Evolutionary conservation across 2,888 invertebrate genomes (phyloP).

Genomic region (Tridacna crocea): DNA sequence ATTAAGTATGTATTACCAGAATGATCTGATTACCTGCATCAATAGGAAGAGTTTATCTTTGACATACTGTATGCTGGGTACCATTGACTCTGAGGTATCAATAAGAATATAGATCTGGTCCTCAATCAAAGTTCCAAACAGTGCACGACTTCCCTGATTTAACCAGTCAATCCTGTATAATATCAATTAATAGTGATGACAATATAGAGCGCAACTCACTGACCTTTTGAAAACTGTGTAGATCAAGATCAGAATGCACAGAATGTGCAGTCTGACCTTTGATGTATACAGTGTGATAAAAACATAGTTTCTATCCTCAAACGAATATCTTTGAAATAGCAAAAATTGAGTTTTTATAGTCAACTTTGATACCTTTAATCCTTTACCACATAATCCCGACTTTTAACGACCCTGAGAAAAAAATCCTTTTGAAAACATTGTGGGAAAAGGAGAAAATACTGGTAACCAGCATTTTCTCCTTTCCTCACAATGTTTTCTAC

Average conservation of each 20-base stretch:
- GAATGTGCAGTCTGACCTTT: too few relatives aligned
- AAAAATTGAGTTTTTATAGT: too few relatives aligned
- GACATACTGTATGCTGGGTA: constrained; percentile 82
- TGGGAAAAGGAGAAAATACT: too few relatives aligned
- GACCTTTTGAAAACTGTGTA: background rate
- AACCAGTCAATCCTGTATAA: constrained; percentile 83
- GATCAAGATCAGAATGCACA: background rate
- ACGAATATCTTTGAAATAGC: too few relatives aligned
- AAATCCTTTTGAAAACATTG: too few relatives aligned
- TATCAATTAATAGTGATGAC: background rate
- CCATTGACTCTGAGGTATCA: constrained; percentile 84
- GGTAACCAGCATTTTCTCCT: too few relatives aligned
- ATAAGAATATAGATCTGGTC: constrained; percentile 83
- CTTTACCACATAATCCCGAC: too few relatives aligned
- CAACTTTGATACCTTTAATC: too few relatives aligned
- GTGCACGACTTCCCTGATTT: constrained; percentile 82
- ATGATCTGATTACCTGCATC: constrained; percentile 79
- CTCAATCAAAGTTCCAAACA: constrained; percentile 84
- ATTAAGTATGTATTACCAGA: background rate
- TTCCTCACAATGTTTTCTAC: too few relatives aligned
- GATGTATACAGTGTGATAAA: too few relatives aligned
- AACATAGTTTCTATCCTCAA: too few relatives aligned
- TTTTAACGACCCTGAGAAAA: too few relatives aligned
- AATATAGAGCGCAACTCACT: background rate
- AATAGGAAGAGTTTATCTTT: constrained; percentile 83